A percentile compares a stretch with the other conserved stretches of the same genome.
Conservation (phyloP, 2,113 vertebrate genomes). For the Aptenodytes patagonicus region DNA sequence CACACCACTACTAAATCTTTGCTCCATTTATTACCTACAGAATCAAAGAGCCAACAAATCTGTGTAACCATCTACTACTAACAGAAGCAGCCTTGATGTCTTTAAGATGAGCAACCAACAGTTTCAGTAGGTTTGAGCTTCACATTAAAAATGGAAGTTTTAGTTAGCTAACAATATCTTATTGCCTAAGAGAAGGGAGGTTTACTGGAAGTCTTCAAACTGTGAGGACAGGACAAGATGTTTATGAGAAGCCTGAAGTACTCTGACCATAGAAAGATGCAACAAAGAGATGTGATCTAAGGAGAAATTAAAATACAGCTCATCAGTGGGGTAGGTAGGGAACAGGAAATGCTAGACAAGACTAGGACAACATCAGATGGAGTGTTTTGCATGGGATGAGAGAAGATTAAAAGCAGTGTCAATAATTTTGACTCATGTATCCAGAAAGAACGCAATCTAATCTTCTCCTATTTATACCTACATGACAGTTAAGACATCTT, state of each 20-base stretch:
- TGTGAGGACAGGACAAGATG: background rate
- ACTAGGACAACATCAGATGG: background rate
- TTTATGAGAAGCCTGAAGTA: background rate
- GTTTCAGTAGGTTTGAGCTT: background rate
- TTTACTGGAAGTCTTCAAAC: background rate
- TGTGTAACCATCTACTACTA: background rate
- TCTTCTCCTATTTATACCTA: background rate
- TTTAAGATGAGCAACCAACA: background rate
- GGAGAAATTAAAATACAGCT: background rate
- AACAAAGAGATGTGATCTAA: background rate
- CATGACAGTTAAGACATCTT: background rate
- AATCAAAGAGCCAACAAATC: background rate
- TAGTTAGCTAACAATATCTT: background rate
- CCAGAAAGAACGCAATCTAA: background rate
- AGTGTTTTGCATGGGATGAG: background rate
- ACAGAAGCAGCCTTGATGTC: background rate
- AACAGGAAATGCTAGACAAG: background rate
- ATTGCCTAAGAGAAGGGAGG: background rate
- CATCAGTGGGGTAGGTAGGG: background rate
- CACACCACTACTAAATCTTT: background rate
- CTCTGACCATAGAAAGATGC: background rate
- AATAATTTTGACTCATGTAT: background rate
- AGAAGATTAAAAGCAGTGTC: background rate
- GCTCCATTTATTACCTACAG: background rate
- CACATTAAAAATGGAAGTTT: background rate